These are phyloP conservation scores for Australoheros scitulus DNA, from an alignment of 2,113 vertebrate genomes.

Conservation along the genomic window DNA sequence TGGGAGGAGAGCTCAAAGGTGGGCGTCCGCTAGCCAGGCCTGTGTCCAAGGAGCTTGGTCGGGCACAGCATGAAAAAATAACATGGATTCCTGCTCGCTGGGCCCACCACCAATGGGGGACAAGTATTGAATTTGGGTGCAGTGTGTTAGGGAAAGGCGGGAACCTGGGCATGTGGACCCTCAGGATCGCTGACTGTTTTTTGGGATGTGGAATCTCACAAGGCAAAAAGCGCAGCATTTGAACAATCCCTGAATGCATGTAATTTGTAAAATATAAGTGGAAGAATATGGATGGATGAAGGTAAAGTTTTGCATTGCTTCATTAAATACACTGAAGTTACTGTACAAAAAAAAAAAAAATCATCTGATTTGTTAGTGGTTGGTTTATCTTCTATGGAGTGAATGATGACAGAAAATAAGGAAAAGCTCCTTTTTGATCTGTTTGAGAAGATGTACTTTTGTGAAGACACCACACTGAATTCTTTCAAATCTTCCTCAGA, in stretches of 20 bases:
- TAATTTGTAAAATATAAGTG: neutral
- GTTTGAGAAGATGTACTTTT: neutral
- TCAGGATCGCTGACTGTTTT: no score
- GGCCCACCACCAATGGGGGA: no score
- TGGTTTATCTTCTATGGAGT: neutral
- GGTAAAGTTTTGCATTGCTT: neutral
- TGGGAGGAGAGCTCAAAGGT: no score
- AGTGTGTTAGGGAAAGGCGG: no score
- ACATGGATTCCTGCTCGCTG: no score
- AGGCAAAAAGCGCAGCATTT: no score
- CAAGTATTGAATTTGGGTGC: no score
- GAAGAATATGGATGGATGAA: no score
- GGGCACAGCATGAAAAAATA: no score
- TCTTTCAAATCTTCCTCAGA: conserved; percentile 63
- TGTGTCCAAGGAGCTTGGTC: no score
- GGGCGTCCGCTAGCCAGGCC: no score
- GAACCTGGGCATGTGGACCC: neutral
- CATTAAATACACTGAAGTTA: neutral
- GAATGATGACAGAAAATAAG: neutral
- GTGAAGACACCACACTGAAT: neutral
- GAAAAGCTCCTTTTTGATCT: neutral
- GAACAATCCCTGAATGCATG: neutral
- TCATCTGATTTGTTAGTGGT: neutral
- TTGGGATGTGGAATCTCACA: no score
- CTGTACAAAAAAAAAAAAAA: neutral